Evolutionary conservation across 2,797 vertebrate genomes (phyloP).

Genomic region (Mormyrops boulengeri): DNA sequence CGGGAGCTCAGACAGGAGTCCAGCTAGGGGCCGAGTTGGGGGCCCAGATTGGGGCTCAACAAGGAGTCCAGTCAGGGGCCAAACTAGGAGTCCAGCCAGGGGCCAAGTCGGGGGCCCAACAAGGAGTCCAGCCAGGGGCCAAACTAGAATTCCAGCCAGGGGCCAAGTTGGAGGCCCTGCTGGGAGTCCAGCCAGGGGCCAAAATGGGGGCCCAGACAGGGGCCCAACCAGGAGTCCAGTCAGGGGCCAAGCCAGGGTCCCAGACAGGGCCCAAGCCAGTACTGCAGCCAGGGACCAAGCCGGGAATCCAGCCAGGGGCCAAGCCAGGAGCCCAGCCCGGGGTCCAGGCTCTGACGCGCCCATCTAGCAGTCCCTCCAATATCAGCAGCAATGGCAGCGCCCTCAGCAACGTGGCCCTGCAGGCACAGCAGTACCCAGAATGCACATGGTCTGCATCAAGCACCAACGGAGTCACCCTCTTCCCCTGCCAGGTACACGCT

Average conservation of each 20-base stretch:
- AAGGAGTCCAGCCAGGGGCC: slow-evolving; percentile 51
- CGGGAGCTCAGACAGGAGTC: slow-evolving; percentile 53
- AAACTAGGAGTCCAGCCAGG: slow-evolving; percentile 45
- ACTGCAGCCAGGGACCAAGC: slow-evolving; percentile 57
- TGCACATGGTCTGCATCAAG: slow-evolving; percentile 67
- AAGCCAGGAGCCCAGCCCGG: slow-evolving; percentile 57
- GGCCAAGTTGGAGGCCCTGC: slow-evolving; percentile 27
- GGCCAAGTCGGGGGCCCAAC: slow-evolving; percentile 56
- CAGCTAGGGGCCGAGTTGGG: slow-evolving; percentile 47
- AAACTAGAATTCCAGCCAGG: slow-evolving; percentile 59
- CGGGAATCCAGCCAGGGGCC: slow-evolving; percentile 51
- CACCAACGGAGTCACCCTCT: slow-evolving; percentile 70
- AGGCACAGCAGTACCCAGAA: slow-evolving; percentile 78
- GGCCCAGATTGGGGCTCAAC: slow-evolving; percentile 54
- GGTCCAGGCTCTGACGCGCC: slow-evolving; percentile 51
- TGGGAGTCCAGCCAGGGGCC: slow-evolving; percentile 51
- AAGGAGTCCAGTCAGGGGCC: slow-evolving; percentile 49
- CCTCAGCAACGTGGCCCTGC: slow-evolving; percentile 65
- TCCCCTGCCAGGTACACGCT: slow-evolving; percentile 67
- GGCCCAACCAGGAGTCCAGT: slow-evolving; percentile 50
- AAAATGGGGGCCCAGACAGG: slow-evolving; percentile 52
- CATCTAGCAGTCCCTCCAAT: slow-evolving; percentile 61
- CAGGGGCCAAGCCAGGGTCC: neutral
- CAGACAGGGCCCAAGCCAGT: too few relatives aligned
- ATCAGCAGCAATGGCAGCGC: slow-evolving; percentile 60